Base-by-base conservation (phyloP, 2,888 invertebrate species). In the Heliothis peltigera region DNA sequence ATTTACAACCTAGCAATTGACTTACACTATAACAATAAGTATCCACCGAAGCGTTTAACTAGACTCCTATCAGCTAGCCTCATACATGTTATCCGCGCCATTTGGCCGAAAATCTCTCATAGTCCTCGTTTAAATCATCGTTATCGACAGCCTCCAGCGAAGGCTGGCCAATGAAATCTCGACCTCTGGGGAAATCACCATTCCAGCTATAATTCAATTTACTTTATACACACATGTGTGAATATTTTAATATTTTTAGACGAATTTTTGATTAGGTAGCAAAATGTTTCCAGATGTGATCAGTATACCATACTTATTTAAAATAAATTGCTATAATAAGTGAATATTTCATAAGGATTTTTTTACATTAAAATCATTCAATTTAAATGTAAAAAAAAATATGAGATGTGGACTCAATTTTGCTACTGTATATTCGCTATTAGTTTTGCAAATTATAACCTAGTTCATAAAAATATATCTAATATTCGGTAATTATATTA, bases 141-240 rank as follows among this genome's bases (percentile, higher is more conserved):
- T 74, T 76, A 73, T 76, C 73, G 57, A 65, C 60, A 64, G 53
- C 39, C 46, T 17, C 25, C 67, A 25, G 46, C 48, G 8, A 46
- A 42, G 44, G 44, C 54, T 22, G 7, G 42, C 35, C 57, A 51
- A 55, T 66, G 60, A 63, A 53, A 55, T 59, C 32, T 3, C 19
- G 32, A 25, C 12, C 73, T 28, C 51, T 21, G 2, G 74, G 69
- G 78, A 73, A 77, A 73, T 77, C 60, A 58, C 25, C 10, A 21
- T 43, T 47, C 19, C 7, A 7, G 35, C 42, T 49, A 57, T 64
- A 53, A 39, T 46, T 1, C 72, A 55, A 8, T 18, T 39, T 53
- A 70, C 57, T 56, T 64, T 56, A 44, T 17, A 49, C 46, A 18
- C 10, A 25, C n/a, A 44, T 12, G 8, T 21, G 17, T 46, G 6